phyloP scores from a whole-genome alignment of 2,113 vertebrate genomes.

The Thymallus thymallus region DNA sequence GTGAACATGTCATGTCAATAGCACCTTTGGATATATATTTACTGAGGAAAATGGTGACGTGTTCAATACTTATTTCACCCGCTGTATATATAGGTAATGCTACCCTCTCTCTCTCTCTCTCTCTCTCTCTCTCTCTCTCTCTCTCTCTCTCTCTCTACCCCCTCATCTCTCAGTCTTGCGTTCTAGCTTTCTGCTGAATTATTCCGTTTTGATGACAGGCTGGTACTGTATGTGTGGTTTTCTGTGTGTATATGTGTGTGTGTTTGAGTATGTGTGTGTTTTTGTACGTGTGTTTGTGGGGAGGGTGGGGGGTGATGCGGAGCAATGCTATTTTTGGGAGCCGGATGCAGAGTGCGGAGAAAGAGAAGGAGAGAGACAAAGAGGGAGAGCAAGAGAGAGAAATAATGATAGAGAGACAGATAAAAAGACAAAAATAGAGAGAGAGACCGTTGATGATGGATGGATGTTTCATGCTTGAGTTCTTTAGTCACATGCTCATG shows the following conservation, averaged over 20 bases:
- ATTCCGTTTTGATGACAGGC: conserved; percentile 58
- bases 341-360: conserved; percentile 34
- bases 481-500: conserved; percentile 53
- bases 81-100: not conserved
- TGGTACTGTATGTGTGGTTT: conserved; percentile 25
- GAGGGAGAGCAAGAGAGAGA: conserved; percentile 34
- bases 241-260: conserved; percentile 15
- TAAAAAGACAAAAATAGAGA: conserved; percentile 14
- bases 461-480: conserved; percentile 46
- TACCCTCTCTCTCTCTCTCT: not conserved
- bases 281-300: conserved; percentile 3
- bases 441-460: conserved; percentile 50
- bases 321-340: conserved; percentile 56
- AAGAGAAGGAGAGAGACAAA: not conserved
- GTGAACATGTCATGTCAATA: too few species aligned
- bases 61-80: too few species aligned
- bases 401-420: conserved; percentile 22
- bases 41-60: too few species aligned
- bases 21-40: too few species aligned
- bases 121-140: not conserved
- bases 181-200: conserved; percentile 56
- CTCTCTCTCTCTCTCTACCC: not conserved
- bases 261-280: conserved; percentile 4
- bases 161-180: conserved; percentile 45
- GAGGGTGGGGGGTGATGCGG: conserved; percentile 40